These are phyloP conservation scores for Trididemnum clinides DNA, from an alignment of 23 tunicate species.

Conservation along the genomic window DNA sequence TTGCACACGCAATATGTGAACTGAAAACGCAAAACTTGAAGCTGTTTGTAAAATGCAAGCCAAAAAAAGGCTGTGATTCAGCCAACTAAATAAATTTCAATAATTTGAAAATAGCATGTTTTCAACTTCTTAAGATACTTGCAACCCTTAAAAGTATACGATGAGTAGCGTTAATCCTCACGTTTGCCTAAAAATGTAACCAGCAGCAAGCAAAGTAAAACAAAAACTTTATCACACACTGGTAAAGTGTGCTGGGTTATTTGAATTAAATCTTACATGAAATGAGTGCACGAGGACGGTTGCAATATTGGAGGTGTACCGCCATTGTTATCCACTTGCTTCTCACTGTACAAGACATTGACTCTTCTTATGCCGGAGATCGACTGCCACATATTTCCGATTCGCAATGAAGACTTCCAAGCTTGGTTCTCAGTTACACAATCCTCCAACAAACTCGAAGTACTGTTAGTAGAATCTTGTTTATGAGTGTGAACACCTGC, in stretches of 20 bases:
- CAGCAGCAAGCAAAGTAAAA: too few species aligned
- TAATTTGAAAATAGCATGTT: not conserved
- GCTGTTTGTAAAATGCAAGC: too few species aligned
- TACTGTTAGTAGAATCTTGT: slow-evolving; percentile 1
- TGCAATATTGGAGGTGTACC: slow-evolving; percentile 16
- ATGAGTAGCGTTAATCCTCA: too few species aligned
- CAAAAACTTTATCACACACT: too few species aligned
- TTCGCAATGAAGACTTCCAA: slow-evolving; percentile 83
- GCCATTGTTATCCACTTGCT: slow-evolving; percentile 20
- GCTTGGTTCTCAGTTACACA: slow-evolving; percentile 75
- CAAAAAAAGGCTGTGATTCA: too few species aligned
- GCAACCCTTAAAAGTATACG: too few species aligned
- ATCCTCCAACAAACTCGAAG: slow-evolving; percentile 30
- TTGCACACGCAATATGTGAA: too few species aligned
- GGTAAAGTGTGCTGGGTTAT: too few species aligned
- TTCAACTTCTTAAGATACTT: too few species aligned
- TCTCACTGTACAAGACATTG: slow-evolving; percentile 83
- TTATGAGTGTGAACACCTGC: not conserved
- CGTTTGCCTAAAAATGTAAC: too few species aligned
- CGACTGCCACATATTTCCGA: slow-evolving; percentile 82
- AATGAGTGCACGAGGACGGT: slow-evolving; percentile 80
- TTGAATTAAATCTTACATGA: slow-evolving; percentile 54
- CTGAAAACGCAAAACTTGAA: too few species aligned
- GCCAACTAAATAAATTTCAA: too few species aligned
- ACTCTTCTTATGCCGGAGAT: slow-evolving; percentile 86